phyloP scores from a whole-genome alignment of 2,888 invertebrate species.

The Erebia aethiops region DNA sequence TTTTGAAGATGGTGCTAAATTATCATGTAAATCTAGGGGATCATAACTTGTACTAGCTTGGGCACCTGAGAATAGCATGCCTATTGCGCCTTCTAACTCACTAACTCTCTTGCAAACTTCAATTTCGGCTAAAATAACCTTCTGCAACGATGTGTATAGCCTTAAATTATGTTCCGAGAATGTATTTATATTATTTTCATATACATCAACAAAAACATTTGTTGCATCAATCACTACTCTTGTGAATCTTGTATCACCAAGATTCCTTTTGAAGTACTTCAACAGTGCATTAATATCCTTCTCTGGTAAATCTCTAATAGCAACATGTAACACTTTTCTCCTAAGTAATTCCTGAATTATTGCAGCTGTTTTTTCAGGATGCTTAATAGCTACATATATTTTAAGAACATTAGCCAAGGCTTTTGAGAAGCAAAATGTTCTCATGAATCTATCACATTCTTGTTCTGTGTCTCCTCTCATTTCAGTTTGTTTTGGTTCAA shows the following conservation, averaged over 20 bases:
- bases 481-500: conserved; percentile 70
- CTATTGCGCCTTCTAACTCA: conserved; percentile 87
- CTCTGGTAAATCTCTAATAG: conserved; percentile 88
- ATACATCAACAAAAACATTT: conserved; percentile 89
- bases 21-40: conserved; percentile 58
- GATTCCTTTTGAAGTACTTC: conserved; percentile 88
- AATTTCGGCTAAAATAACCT: conserved; percentile 86
- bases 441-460: conserved; percentile 87
- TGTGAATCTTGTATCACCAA: conserved; percentile 89
- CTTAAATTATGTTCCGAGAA: conserved; percentile 85
- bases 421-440: conserved; percentile 91
- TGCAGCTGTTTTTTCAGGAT: conserved; percentile 90
- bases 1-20: conserved; percentile 64
- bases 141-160: conserved; percentile 84
- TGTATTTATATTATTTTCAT: conserved; percentile 85
- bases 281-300: conserved; percentile 86
- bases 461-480: conserved; percentile 56
- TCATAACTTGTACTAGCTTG: conserved; percentile 71
- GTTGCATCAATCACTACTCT: conserved; percentile 88
- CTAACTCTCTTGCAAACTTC: conserved; percentile 85
- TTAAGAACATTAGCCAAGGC: conserved; percentile 89
- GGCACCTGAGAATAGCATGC: conserved; percentile 85
- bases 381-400: conserved; percentile 82
- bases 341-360: conserved; percentile 94
- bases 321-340: conserved; percentile 89